phyloP scores from a whole-genome alignment of 1,140 invertebrate species.

The Teleopsis dalmanni region DNA sequence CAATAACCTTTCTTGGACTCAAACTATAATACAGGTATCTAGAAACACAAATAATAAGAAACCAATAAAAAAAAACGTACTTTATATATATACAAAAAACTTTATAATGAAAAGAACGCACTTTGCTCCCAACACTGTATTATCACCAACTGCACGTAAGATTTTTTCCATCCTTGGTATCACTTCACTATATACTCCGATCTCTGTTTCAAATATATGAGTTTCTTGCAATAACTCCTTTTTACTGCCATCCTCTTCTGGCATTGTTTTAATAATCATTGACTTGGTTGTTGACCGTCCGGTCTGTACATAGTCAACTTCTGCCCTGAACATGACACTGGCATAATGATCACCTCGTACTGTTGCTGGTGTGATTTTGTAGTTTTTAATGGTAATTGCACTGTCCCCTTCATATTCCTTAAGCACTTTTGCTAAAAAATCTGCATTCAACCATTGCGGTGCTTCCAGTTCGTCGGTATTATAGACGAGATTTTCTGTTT shows the following conservation, averaged over 20 bases:
- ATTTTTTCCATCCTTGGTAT: constrained; percentile 24
- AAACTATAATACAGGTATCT: not conserved
- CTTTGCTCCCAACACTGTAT: constrained; percentile 11
- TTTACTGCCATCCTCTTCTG: constrained; percentile 20
- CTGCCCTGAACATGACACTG: constrained; percentile 18
- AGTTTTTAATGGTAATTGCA: not conserved
- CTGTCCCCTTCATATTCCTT: not conserved
- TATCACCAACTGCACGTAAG: constrained; percentile 16
- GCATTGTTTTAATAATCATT: constrained; percentile 28
- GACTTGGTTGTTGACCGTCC: constrained; percentile 3
- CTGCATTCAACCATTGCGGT: constrained; percentile 12
- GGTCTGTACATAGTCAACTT: constrained; percentile 9
- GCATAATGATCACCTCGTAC: constrained; percentile 21
- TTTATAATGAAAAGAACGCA: not conserved
- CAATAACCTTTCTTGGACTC: not conserved
- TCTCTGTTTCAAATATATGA: constrained; percentile 26
- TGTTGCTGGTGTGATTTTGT: constrained; percentile 12
- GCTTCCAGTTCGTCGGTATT: constrained; percentile 13
- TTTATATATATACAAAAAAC: too few species aligned
- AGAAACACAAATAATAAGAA: too few species aligned
- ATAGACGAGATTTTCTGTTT: constrained; percentile 1
- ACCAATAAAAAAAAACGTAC: not conserved
- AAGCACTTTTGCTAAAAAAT: constrained; percentile 13
- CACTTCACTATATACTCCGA: constrained; percentile 18
- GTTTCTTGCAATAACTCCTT: constrained; percentile 17